Conservation (phyloP, 2,113 vertebrate genomes). For the Daboia siamensis region DNA sequence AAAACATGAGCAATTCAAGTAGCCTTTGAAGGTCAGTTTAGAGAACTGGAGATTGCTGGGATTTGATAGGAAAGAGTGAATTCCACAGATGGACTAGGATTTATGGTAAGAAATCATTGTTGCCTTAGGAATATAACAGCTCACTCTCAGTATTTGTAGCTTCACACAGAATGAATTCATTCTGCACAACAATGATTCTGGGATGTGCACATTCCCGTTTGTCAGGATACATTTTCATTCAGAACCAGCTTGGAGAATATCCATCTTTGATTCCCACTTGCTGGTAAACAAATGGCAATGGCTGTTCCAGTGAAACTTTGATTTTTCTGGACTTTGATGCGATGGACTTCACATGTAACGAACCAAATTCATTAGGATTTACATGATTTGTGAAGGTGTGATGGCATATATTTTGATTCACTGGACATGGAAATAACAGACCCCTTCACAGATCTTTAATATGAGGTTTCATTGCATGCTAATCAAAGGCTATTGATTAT, state of each 20-base stretch:
- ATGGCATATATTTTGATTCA: not conserved
- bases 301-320: not conserved
- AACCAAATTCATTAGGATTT: not conserved
- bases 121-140: not conserved
- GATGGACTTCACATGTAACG: not conserved
- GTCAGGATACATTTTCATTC: not conserved
- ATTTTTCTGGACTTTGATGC: not conserved
- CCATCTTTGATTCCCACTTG: not conserved
- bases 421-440: not conserved
- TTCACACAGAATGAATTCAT: not conserved
- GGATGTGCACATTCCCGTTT: not conserved
- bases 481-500: not conserved
- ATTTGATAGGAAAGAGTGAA: not conserved
- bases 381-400: not conserved
- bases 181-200: not conserved
- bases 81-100: not conserved
- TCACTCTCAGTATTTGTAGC: not conserved
- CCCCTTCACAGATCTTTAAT: not conserved
- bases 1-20: not conserved
- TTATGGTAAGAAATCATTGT: not conserved
- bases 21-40: not conserved
- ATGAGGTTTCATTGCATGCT: not conserved
- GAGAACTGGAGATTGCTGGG: not conserved
- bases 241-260: not conserved
- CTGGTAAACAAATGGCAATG: not conserved